phyloP scores from a whole-genome alignment of 2,113 vertebrate genomes.

The Calyptommatus sinebrachiatus region DNA sequence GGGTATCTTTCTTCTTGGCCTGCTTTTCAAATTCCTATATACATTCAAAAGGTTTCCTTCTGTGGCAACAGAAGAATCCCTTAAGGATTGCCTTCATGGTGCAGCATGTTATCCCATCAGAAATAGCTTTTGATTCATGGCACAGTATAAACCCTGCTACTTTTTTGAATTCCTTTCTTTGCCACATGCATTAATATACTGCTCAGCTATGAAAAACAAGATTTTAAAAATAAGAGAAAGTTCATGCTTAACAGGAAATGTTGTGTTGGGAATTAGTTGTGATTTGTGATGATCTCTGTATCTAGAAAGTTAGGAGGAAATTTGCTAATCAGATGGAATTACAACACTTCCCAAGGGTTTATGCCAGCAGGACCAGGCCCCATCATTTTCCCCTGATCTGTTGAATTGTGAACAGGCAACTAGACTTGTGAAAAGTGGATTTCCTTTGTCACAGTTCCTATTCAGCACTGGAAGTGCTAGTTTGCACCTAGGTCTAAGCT shows the following conservation, averaged over 20 bases:
- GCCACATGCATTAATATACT: background rate
- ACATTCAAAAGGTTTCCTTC: background rate
- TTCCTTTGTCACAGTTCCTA: slow-evolving; percentile 11
- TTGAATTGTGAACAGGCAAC: slow-evolving; percentile 1
- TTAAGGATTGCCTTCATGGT: slow-evolving; percentile 22
- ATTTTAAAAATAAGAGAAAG: slow-evolving; percentile 8
- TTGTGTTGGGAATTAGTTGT: slow-evolving; percentile 19
- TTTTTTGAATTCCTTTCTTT: background rate
- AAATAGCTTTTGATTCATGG: slow-evolving; percentile 37
- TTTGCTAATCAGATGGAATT: background rate
- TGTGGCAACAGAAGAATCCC: slow-evolving; percentile 8
- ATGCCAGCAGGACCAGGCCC: background rate
- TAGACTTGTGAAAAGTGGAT: background rate
- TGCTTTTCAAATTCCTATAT: background rate
- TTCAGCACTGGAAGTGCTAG: slow-evolving; percentile 25
- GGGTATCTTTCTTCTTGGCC: background rate
- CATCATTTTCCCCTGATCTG: background rate
- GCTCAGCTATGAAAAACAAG: background rate
- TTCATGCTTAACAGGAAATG: background rate
- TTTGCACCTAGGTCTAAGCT: background rate
- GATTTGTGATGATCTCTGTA: slow-evolving; percentile 3
- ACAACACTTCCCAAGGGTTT: background rate
- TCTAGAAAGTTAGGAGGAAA: background rate
- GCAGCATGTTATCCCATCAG: slow-evolving; percentile 31
- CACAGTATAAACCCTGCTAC: slow-evolving; percentile 16